phyloP scores from a whole-genome alignment of 2,888 invertebrate species.

The Ariolimax columbianus region DNA sequence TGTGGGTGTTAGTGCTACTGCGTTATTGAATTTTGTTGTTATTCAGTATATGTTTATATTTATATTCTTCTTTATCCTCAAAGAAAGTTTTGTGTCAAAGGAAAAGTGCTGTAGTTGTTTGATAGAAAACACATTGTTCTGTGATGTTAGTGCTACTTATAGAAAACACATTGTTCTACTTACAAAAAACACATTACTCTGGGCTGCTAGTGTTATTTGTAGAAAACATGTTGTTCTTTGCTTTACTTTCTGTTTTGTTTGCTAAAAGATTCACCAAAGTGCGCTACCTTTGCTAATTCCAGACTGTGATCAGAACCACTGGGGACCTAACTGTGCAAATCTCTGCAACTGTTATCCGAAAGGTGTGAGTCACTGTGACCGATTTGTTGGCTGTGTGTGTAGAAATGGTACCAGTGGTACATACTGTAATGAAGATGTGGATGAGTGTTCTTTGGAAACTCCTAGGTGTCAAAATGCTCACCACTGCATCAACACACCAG shows the following conservation, averaged over 20 bases:
- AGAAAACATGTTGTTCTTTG: background rate
- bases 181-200: too few species aligned
- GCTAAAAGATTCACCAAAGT: background rate
- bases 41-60: too few species aligned
- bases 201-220: background rate
- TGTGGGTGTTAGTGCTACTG: too few species aligned
- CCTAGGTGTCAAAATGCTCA: background rate
- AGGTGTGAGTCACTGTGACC: constrained; percentile 44
- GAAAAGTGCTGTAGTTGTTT: too few species aligned
- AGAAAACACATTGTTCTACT: too few species aligned
- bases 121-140: too few species aligned
- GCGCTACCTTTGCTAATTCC: background rate
- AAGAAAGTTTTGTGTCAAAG: too few species aligned
- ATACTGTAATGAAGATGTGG: constrained; percentile 47
- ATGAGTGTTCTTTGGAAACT: constrained; percentile 45
- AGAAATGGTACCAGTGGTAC: constrained; percentile 51
- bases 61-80: too few species aligned
- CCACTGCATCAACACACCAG: background rate
- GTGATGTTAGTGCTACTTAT: too few species aligned
- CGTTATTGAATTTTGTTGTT: too few species aligned
- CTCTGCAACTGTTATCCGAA: constrained; percentile 52
- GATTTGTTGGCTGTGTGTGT: constrained; percentile 53
- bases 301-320: constrained; percentile 56
- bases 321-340: constrained; percentile 56
- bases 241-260: background rate